Percentiles rank a stretch among this genome's conserved stretches.
phyloP scores from a whole-genome alignment of 1,140 invertebrate species.

The Choristoneura fumiferana region DNA sequence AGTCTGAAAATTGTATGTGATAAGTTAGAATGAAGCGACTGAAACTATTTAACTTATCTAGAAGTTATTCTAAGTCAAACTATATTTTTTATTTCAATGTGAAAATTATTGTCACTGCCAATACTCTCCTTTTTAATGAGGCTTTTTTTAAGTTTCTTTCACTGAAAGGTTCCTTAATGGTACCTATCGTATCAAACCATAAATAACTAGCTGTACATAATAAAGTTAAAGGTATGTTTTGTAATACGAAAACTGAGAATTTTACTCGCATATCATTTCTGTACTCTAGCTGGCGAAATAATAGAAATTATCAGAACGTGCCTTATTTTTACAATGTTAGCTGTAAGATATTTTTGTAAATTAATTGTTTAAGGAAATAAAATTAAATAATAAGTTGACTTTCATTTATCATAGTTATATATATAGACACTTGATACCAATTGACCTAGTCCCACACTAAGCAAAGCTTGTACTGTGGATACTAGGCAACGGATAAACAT shows the following conservation, averaged over 20 bases:
- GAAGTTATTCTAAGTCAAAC: conserved; percentile 37
- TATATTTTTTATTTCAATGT: conserved; percentile 20
- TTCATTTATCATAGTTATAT: no score
- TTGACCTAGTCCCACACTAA: no score
- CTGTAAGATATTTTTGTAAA: conserved; percentile 55
- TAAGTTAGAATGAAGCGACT: conserved; percentile 15
- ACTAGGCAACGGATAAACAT: no score
- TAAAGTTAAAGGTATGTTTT: no score
- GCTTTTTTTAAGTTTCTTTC: no score
- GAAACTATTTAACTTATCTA: conserved; percentile 18
- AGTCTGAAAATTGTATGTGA: conserved; percentile 7
- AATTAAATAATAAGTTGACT: conserved; percentile 38
- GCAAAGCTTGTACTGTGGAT: no score
- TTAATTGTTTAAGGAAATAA: conserved; percentile 31
- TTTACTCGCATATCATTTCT: conserved; percentile 31
- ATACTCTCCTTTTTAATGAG: no score
- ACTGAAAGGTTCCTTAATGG: no score
- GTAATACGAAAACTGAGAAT: background rate
- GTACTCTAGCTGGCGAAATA: background rate
- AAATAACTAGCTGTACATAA: no score
- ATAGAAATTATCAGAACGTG: conserved; percentile 49
- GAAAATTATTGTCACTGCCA: conserved; percentile 41
- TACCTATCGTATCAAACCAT: no score
- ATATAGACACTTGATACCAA: no score
- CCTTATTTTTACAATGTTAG: conserved; percentile 65